phyloP scores from a whole-genome alignment of 2,797 vertebrate genomes.

The Megaceryle alcyon region DNA sequence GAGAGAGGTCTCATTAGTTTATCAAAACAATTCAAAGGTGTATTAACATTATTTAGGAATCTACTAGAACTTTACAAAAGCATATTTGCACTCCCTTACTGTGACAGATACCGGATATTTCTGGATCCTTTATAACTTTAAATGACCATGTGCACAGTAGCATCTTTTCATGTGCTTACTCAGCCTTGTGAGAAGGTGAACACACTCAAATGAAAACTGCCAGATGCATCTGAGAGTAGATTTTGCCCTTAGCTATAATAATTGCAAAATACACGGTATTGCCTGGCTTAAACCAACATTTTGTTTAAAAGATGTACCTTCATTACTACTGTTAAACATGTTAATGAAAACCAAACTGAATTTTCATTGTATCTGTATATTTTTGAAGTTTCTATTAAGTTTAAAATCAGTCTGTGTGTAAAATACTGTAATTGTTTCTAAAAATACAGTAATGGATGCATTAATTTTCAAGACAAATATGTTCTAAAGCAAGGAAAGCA shows the following conservation, averaged over 20 bases:
- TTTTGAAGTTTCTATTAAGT: not conserved
- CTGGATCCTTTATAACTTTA: not conserved
- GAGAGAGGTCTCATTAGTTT: not conserved
- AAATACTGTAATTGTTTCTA: not conserved
- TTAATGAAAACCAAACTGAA: not conserved
- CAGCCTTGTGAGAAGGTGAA: not conserved
- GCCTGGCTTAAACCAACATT: not conserved
- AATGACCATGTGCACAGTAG: not conserved
- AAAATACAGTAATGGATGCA: not conserved
- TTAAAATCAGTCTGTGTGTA: not conserved
- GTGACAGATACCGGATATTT: not conserved
- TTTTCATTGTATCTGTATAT: not conserved
- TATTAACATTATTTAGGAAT: not conserved
- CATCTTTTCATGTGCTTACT: not conserved
- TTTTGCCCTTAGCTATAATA: not conserved
- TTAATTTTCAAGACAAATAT: not conserved
- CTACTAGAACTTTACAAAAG: not conserved
- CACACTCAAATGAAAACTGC: not conserved
- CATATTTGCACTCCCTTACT: not conserved
- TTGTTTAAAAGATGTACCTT: not conserved
- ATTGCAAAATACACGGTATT: not conserved
- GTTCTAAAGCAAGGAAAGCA: not conserved
- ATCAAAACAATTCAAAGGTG: not conserved
- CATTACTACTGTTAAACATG: not conserved
- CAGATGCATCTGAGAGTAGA: not conserved